Base-by-base conservation (phyloP, 2,888 invertebrate genomes). In the Cryptosula pallasiana region DNA sequence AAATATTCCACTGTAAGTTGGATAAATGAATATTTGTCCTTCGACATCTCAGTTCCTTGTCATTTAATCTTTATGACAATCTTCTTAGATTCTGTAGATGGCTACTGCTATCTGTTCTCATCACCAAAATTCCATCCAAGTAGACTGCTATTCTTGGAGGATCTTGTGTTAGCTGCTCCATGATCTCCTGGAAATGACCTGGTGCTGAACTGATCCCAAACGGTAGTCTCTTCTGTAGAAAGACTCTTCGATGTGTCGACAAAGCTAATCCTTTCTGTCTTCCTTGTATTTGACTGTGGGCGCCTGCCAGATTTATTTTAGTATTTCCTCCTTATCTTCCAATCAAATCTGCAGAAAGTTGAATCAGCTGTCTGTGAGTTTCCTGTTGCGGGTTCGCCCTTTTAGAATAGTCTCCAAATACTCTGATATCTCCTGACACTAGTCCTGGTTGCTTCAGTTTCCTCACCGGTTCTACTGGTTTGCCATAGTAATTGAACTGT, bases 81-180 rank as follows among this genome's bases (percentile, higher is more conserved):
- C 63, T 25, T n/a, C 45, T 34, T 16, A 78, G 57, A 36, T 74
- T 76, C 2, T 36, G 35, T 1, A 77, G 55, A 69, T 78, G 77
- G 25, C 76, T 75, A 1, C 69, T 45, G 9, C 71, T 71, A 55
- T 35, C 73, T 0, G 34, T 71, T 27, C 74, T 76, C 1, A 75
- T 75, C 0, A 79, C 69, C 13, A 77, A 72, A 58, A 78, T 76
- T 45, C 78, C 78, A 72, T 79, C 79, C 0, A 79, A 69, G 23
- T 75, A 74, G 5, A 74, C 74, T 0, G 75, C 69, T 0, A 76
- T 75, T 35, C 75, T 73, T 2, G 77, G 75, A 5, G 78, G 73
- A 13, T 75, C 77, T 9, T 73, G 69, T 27, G 78, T 23, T 1
- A 78, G 32, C n/a, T 76, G 74, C 25, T 80, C 79, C 72, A 78